Conservation (phyloP, 2,113 vertebrate genomes). For the Sterna hirundo region DNA sequence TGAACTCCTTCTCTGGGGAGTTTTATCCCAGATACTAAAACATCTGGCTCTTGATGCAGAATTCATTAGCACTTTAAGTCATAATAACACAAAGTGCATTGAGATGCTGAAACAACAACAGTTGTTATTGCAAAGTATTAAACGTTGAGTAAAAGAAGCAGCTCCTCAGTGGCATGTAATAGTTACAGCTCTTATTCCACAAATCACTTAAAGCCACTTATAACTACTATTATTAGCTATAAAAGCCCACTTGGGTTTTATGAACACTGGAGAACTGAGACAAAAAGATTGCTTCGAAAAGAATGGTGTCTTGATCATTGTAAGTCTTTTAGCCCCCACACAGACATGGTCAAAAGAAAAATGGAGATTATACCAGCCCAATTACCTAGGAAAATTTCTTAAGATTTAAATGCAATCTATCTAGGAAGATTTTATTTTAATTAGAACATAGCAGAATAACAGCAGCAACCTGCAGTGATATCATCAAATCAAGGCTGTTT, state of each 20-base stretch:
- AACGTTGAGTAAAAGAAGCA: slow-evolving; percentile 39
- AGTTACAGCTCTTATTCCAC: slow-evolving; percentile 18
- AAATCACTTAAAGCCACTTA: slow-evolving; percentile 57
- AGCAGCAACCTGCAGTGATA: slow-evolving; percentile 64
- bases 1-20: not conserved
- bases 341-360: not conserved
- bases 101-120: slow-evolving; percentile 9
- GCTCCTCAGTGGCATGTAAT: not conserved
- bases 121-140: slow-evolving; percentile 37
- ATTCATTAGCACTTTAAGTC: not conserved
- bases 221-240: slow-evolving; percentile 49
- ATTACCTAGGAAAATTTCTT: not conserved
- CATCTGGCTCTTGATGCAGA: not conserved
- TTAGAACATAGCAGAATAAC: slow-evolving; percentile 56
- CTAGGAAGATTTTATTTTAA: slow-evolving; percentile 51
- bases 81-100: not conserved
- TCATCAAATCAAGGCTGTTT: slow-evolving; percentile 74
- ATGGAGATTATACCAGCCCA: not conserved
- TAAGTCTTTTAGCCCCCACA: not conserved
- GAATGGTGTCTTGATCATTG: not conserved
- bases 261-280: not conserved
- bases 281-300: slow-evolving; percentile 9
- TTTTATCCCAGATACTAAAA: not conserved
- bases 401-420: slow-evolving; percentile 46
- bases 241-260: slow-evolving; percentile 49